phyloP scores from a whole-genome alignment of 92 coral and sea anemone species.

The Bergia puertoricense region DNA sequence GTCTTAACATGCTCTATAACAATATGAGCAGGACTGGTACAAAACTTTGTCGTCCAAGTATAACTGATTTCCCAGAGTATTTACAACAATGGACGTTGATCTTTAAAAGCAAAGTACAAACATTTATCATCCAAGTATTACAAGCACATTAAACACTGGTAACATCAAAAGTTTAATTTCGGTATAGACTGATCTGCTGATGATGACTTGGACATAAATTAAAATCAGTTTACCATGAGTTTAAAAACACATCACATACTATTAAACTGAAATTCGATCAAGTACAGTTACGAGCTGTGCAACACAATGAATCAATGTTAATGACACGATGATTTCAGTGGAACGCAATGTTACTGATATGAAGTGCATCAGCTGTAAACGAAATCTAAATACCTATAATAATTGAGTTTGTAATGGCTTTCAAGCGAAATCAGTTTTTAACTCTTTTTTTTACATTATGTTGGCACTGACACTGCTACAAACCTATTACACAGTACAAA shows the following conservation, averaged over 20 bases:
- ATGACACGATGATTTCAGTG: constrained; percentile 6
- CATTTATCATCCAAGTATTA: neutral
- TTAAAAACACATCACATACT: constrained; percentile 27
- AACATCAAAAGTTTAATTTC: neutral
- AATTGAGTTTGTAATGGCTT: neutral
- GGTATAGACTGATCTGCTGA: neutral
- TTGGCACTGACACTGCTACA: neutral
- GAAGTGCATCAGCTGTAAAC: neutral
- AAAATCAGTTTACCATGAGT: constrained; percentile 12
- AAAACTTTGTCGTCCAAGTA: neutral
- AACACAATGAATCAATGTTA: constrained; percentile 6
- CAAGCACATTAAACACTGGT: neutral
- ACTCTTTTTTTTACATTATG: neutral
- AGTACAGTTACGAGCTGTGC: neutral
- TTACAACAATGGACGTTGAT: neutral
- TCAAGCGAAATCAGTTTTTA: neutral
- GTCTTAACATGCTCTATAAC: neutral
- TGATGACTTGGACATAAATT: neutral
- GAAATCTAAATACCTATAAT: neutral
- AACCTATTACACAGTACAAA: neutral
- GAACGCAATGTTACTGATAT: neutral
- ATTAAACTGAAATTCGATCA: constrained; percentile 26
- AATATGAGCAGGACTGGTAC: neutral
- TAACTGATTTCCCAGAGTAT: neutral
- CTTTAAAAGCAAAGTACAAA: neutral